A percentile compares a stretch with the other conserved stretches of the same genome.
Conservation (phyloP, 2,113 vertebrate genomes). For the Aepyceros melampus region DNA sequence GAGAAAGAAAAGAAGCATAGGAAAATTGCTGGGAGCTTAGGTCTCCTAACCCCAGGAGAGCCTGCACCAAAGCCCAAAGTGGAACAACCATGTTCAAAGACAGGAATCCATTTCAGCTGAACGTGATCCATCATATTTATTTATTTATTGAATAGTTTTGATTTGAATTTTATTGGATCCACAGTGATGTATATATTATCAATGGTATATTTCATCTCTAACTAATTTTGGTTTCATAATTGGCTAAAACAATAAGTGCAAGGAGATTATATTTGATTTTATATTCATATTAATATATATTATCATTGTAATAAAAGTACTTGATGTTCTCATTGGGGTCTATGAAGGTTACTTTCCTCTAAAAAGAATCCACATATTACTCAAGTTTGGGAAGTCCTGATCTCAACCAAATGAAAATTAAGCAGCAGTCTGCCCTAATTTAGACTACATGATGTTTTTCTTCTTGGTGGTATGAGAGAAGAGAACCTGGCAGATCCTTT, state of each 20-base stretch:
- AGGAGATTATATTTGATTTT: not conserved
- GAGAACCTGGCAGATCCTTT: not conserved
- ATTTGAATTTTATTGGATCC: not conserved
- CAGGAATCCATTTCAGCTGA: not conserved
- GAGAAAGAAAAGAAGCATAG: not conserved
- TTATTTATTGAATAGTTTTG: not conserved
- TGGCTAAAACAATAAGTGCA: not conserved
- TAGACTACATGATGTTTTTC: not conserved
- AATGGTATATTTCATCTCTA: not conserved
- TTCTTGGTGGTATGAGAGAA: not conserved
- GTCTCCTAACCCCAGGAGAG: not conserved
- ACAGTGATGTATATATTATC: not conserved
- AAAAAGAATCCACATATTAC: not conserved
- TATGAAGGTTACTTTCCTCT: not conserved
- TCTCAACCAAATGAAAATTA: not conserved
- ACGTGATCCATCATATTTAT: not conserved
- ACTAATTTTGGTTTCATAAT: not conserved
- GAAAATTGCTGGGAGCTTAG: accelerated
- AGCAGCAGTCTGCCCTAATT: not conserved
- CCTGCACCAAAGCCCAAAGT: not conserved
- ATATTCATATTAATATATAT: not conserved
- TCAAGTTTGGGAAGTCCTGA: not conserved
- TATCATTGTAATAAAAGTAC: slow-evolving; percentile 3
- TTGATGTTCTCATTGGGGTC: not conserved
- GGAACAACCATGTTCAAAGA: accelerated